These are phyloP conservation scores for Anomalospiza imberbis DNA, from an alignment of 2,797 vertebrate genomes.

Conservation along the genomic window DNA sequence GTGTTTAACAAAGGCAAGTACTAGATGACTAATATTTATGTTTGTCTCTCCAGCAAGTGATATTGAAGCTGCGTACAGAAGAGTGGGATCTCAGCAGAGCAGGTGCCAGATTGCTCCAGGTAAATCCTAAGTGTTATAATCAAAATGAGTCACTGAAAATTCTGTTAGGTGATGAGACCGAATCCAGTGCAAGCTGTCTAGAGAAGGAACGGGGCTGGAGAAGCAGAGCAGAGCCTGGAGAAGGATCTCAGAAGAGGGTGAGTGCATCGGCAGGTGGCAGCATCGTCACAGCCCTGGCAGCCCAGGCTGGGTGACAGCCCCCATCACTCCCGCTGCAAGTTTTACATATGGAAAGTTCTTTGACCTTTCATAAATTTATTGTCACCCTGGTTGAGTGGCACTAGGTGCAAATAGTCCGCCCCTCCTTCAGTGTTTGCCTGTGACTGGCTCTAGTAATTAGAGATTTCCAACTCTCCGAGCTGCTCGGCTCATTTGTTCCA, in stretches of 20 bases:
- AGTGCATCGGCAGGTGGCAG: slow-evolving; percentile 88
- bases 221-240: rapidly evolving
- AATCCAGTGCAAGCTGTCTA: rapidly evolving
- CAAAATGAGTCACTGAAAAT: not conserved
- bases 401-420: slow-evolving; percentile 69
- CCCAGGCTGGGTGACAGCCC: slow-evolving; percentile 35
- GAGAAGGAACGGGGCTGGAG: not conserved
- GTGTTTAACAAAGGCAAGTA: not conserved
- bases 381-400: slow-evolving; percentile 80
- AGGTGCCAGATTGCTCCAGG: not conserved
- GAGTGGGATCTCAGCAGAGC: not conserved
- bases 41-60: not conserved
- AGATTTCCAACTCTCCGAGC: slow-evolving; percentile 70
- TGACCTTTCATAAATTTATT: slow-evolving; percentile 83
- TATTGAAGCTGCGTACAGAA: rapidly evolving
- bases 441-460: slow-evolving; percentile 82
- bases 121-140: not conserved
- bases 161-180: not conserved
- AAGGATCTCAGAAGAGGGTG: rapidly evolving
- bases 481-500: slow-evolving; percentile 72
- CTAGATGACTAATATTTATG: too few relatives aligned
- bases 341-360: slow-evolving; percentile 73
- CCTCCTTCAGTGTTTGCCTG: slow-evolving; percentile 53
- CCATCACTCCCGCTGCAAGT: slow-evolving; percentile 45
- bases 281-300: slow-evolving; percentile 80